Percentiles rank a stretch among this genome's conserved stretches.
Evolutionary conservation across 2,113 vertebrate genomes (phyloP).

Genomic region (Monarcha castaneiventris): DNA sequence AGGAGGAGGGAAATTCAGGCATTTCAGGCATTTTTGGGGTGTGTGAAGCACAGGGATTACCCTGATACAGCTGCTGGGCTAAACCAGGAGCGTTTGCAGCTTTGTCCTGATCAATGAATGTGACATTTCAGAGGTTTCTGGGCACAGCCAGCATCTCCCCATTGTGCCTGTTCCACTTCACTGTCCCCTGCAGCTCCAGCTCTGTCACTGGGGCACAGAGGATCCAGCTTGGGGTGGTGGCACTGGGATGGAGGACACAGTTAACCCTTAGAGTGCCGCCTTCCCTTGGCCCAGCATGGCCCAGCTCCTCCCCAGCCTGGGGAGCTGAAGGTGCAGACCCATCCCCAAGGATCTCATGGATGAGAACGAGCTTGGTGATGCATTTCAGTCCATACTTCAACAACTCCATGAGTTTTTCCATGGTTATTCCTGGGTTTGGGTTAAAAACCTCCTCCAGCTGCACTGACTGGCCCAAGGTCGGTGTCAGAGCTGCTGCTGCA

Average conservation of each 20-base stretch:
- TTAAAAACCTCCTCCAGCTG: neutral
- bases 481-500: neutral
- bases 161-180: neutral
- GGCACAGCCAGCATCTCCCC: neutral
- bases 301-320: neutral
- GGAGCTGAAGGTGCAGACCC: neutral
- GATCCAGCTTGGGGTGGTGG: neutral
- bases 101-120: neutral
- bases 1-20: neutral
- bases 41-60: neutral
- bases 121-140: neutral
- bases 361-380: neutral
- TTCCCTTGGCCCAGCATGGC: neutral
- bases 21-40: neutral
- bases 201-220: neutral
- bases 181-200: neutral
- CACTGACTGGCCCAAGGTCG: neutral
- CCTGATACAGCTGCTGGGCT: neutral
- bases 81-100: neutral
- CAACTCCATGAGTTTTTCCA: accelerated
- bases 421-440: neutral
- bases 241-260: neutral
- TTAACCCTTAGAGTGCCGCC: neutral
- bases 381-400: neutral
- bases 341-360: neutral